These are phyloP conservation scores for Drosophila niveifrons DNA, from an alignment of 2,888 invertebrate species.

Conservation along the genomic window DNA sequence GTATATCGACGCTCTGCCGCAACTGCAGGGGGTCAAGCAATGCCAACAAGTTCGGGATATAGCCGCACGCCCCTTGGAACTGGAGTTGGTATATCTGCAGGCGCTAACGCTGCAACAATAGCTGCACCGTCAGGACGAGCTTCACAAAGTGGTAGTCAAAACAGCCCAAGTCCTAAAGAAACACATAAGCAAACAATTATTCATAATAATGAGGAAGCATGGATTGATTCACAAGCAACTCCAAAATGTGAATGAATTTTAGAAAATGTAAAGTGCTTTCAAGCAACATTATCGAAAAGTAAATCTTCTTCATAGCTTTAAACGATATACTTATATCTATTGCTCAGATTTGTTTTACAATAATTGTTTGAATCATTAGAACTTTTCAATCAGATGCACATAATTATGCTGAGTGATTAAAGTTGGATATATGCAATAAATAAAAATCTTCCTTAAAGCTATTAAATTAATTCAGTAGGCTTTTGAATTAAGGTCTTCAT, in stretches of 20 bases:
- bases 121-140: conserved; percentile 35
- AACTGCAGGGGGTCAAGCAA: conserved; percentile 57
- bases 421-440: background rate
- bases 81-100: conserved; percentile 14
- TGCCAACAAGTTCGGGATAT: conserved; percentile 64
- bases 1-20: conserved; percentile 80
- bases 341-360: background rate
- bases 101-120: conserved; percentile 31
- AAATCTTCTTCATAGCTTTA: conserved; percentile 1
- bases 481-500: background rate
- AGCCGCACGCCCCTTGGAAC: conserved; percentile 61
- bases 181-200: conserved; percentile 40
- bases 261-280: background rate
- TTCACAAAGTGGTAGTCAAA: conserved; percentile 36
- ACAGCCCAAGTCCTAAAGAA: conserved; percentile 24
- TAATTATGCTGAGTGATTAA: background rate
- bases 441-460: background rate
- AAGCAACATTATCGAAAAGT: background rate
- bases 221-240: conserved; percentile 18
- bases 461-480: background rate
- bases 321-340: background rate
- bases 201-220: conserved; percentile 47
- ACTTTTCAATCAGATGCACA: background rate
- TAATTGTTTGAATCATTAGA: background rate
- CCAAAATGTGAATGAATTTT: conserved; percentile 9